Evolutionary conservation across 2,888 invertebrate genomes (phyloP).

Genomic region (Hemithea aestivaria): DNA sequence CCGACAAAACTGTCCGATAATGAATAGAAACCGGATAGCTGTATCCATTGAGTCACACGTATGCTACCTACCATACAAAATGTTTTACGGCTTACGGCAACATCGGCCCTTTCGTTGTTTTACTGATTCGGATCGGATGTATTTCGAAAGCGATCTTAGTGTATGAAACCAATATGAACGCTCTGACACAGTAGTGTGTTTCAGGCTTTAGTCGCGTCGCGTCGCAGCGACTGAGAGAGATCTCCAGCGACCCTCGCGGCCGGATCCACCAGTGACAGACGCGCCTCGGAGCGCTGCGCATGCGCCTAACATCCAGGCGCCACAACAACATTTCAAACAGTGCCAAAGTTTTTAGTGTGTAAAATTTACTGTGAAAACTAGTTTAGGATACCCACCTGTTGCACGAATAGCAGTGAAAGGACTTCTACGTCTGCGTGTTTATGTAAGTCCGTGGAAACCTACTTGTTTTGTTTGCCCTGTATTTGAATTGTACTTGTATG

Average conservation of each 20-base stretch:
- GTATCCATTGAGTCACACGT: too few species aligned
- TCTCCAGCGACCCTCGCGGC: constrained; percentile 26
- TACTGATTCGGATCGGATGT: too few species aligned
- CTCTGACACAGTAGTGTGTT: too few species aligned
- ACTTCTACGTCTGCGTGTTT: constrained; percentile 40
- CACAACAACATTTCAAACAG: constrained; percentile 32
- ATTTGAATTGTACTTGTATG: too few species aligned
- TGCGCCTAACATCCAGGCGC: constrained; percentile 46
- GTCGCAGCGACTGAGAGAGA: constrained; percentile 28
- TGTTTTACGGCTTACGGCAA: too few species aligned
- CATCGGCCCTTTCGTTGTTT: too few species aligned
- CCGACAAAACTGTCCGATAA: too few species aligned
- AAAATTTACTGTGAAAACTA: constrained; percentile 38
- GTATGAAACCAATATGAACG: too few species aligned
- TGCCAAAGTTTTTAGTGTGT: constrained; percentile 49
- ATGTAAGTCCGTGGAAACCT: constrained; percentile 58
- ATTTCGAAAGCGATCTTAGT: too few species aligned
- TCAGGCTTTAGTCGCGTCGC: too few species aligned
- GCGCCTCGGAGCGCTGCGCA: constrained; percentile 65
- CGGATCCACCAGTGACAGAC: constrained; percentile 49
- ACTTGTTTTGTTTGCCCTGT: constrained; percentile 32
- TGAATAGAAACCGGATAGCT: too few species aligned
- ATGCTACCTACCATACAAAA: too few species aligned
- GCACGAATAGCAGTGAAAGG: constrained; percentile 40
- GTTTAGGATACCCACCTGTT: constrained; percentile 22